Percentiles rank a stretch among this genome's conserved stretches.
phyloP scores from a whole-genome alignment of 2,113 vertebrate species.

The Nyctereutes procyonoides region DNA sequence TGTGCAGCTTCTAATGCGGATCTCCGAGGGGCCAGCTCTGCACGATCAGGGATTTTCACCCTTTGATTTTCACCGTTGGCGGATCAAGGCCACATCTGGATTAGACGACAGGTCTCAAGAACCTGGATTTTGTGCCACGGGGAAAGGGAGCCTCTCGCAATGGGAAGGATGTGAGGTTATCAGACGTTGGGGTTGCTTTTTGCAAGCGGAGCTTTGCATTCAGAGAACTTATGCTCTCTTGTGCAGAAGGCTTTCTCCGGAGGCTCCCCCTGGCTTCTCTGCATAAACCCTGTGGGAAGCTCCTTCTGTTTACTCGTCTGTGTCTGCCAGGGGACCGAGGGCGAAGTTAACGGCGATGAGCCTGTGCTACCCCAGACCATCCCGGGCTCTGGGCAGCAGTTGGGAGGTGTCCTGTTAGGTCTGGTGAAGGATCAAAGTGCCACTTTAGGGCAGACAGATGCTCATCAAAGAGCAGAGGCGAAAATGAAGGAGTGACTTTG shows the following conservation, averaged over 20 bases:
- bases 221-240: background rate
- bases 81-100: background rate
- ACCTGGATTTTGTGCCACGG: background rate
- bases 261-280: background rate
- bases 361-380: background rate
- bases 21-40: background rate
- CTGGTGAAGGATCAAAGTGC: background rate
- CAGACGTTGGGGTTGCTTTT: background rate
- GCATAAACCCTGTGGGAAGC: background rate
- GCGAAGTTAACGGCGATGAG: fast-evolving
- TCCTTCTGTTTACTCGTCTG: background rate
- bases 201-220: slow-evolving; percentile 3
- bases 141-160: slow-evolving; percentile 6
- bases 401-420: background rate
- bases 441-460: background rate
- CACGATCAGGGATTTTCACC: background rate
- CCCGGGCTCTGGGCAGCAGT: background rate
- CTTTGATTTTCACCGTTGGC: background rate
- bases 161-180: background rate
- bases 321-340: background rate
- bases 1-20: background rate
- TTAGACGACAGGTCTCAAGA: background rate
- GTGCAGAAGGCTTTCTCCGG: background rate
- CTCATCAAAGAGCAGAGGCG: background rate
- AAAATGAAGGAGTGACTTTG: background rate